These are phyloP conservation scores for Sus cebifrons DNA, from an alignment of 2,797 vertebrate genomes.

Conservation along the genomic window DNA sequence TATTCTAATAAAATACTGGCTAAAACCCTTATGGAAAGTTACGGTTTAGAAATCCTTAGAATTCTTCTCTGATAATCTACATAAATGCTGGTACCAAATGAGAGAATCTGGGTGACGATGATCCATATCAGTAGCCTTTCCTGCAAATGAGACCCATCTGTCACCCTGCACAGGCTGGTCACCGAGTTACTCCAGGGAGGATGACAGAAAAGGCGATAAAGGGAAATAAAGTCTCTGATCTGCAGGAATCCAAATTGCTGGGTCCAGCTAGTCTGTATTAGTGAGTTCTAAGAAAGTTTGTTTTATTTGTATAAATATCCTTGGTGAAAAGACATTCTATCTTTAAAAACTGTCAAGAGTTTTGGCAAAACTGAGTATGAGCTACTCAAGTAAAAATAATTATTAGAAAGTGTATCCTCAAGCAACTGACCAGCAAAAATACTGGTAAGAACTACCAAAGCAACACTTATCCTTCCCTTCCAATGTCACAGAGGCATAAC, in stretches of 20 bases:
- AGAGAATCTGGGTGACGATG: slow-evolving; percentile 89
- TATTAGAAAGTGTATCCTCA: slow-evolving; percentile 89
- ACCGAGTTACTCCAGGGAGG: slow-evolving; percentile 89
- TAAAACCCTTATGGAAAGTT: slow-evolving; percentile 87
- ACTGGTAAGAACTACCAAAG: slow-evolving; percentile 92
- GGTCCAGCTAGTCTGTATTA: slow-evolving; percentile 90
- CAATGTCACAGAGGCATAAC: slow-evolving; percentile 93
- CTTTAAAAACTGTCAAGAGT: slow-evolving; percentile 90
- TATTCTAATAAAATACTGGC: slow-evolving; percentile 91
- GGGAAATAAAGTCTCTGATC: slow-evolving; percentile 88
- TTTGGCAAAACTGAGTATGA: slow-evolving; percentile 92
- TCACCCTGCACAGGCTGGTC: slow-evolving; percentile 85
- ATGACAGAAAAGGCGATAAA: slow-evolving; percentile 83
- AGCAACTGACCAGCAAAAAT: slow-evolving; percentile 86
- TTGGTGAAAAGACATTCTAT: slow-evolving; percentile 91
- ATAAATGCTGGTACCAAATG: slow-evolving; percentile 91
- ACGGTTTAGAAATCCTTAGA: slow-evolving; percentile 88
- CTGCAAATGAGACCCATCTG: slow-evolving; percentile 86
- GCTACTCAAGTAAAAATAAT: slow-evolving; percentile 86
- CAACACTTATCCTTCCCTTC: slow-evolving; percentile 91
- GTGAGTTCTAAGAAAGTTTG: slow-evolving; percentile 92
- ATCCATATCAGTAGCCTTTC: slow-evolving; percentile 89
- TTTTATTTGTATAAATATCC: slow-evolving; percentile 92
- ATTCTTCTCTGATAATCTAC: slow-evolving; percentile 89
- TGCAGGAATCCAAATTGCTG: slow-evolving; percentile 92